Base-by-base conservation (phyloP, 2,113 vertebrate species). In the Uropsilus gracilis region DNA sequence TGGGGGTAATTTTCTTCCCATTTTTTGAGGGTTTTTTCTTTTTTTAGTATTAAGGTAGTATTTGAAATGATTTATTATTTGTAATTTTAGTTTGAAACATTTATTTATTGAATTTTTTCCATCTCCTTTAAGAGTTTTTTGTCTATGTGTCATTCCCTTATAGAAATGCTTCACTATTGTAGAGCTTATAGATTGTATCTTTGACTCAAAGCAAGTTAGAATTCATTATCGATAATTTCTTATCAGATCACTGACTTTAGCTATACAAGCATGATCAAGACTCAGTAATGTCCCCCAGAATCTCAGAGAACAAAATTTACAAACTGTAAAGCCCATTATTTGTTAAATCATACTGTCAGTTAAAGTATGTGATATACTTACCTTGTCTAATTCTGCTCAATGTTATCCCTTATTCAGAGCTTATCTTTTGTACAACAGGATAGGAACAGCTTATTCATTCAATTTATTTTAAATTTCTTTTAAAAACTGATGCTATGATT, bases 71-170 rank as follows among this genome's bases (percentile, higher is more conserved):
- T 69, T 92, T 85, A 73, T 39, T 92, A 73, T 48, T 96, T 93
- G 71, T 96, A n/a, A 30, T 80, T 92, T 93, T 50, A 84, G 57
- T 90, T 87, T 61, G 63, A 87, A 83, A 73, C 28, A 57, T 75
- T 88, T 94, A 28, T 75, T 91, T 39, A 94, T 90, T 91, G 39
- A n/a, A 61, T 66, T 94, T 94, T 90, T 86, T 32, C 83, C 16
- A 48, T 96, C 53, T 87, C 44, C 89, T 28, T 61, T 69, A 39
- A 73, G 13, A 55, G 11, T 89, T 89, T 28, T 81, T 17, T 86
- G 18, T 14, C n/a, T 39, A 64, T 24, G 13, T 50, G 32, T n/a
- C 71, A 32, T 55, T 84, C 42, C 72, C 77, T 86, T 92, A 66
- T 55, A 90, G 75, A 91, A 86, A 34, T 34, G 34, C n/a, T 75